Evolutionary conservation across 2,113 vertebrate genomes (phyloP), one percentile per base, ranked within the genome.

Genomic region (Ameiurus melas): DNA sequence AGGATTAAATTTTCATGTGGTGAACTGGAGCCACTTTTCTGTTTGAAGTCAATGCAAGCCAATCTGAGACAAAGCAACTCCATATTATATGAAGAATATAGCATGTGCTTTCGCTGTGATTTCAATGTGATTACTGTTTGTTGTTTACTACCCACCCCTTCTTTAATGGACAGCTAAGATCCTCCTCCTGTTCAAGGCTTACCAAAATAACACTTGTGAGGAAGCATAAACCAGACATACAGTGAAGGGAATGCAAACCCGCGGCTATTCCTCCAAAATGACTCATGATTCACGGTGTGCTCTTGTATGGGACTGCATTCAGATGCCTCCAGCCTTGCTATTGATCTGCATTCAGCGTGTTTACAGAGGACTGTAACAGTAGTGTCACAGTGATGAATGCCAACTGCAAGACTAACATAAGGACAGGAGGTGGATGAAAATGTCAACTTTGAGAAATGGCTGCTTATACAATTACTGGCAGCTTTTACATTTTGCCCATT

Each of bases 311-410:
- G 51, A 82, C 25, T 86, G 73, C 78, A 78, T n/a, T 88, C 89
- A 88, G 84, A 90, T 86, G 77, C 87, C 89, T 57, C 60, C 80
- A 83, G 77, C 84, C 84, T 88, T 83, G 70, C 84, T 68, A 86
- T 86, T 90, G 87, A 90, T 84, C 87, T 68, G 86, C 71, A 86
- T 88, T 88, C 84, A 79, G 84, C n/a, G 19, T 84, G 62, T 85
- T 75, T 78, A 73, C 33, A 82, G 86, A 83, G 27, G 60, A 87
- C 51, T 71, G 55, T 85, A 79, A 22, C 39, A 20, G 30, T 71
- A 55, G 36, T 83, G 86, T 78, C 84, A 86, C 27, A 47, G 70
- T 88, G 89, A 90, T 86, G 36, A 86, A 88, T 88, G 86, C 83
- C 64, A 88, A 83, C 70, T 1, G n/a, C 68, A 77, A 85, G 68